Conservation (phyloP, 1,140 invertebrate genomes). For the Muscidifurax raptorellus region DNA sequence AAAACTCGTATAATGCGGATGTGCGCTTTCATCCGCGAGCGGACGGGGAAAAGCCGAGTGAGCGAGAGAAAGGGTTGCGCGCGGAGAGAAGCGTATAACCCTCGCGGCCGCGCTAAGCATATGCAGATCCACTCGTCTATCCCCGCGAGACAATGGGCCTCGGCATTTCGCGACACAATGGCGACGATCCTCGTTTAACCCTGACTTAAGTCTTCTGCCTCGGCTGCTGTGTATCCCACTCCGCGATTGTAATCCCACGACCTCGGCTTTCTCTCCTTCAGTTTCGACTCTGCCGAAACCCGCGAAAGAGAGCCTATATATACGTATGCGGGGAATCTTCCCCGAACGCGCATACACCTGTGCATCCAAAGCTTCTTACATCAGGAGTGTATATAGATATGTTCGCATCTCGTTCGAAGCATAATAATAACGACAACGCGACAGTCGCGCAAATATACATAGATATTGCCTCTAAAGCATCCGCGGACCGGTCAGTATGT, state of each 20-base stretch:
- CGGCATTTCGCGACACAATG: slow-evolving; percentile 71
- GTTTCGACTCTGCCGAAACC: not conserved
- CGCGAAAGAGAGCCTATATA: not conserved
- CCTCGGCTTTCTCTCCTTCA: slow-evolving; percentile 59
- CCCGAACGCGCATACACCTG: too few relatives aligned
- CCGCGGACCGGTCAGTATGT: not conserved
- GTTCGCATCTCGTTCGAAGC: too few relatives aligned
- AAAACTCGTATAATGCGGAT: slow-evolving; percentile 45
- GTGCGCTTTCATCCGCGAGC: slow-evolving; percentile 2
- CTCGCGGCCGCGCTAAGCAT: slow-evolving; percentile 70
- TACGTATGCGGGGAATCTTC: not conserved
- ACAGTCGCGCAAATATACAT: too few relatives aligned
- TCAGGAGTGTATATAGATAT: not conserved
- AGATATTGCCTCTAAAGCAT: not conserved
- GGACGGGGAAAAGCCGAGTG: not conserved
- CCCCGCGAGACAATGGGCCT: slow-evolving; percentile 72
- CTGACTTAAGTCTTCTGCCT: slow-evolving; percentile 72
- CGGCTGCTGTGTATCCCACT: slow-evolving; percentile 71
- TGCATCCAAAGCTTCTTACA: not conserved
- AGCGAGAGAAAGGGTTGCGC: slow-evolving; percentile 3
- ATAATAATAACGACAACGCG: too few relatives aligned
- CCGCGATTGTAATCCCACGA: slow-evolving; percentile 71
- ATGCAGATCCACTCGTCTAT: slow-evolving; percentile 77
- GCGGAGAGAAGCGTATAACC: slow-evolving; percentile 66
- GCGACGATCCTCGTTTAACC: slow-evolving; percentile 76